Evolutionary conservation across 2,888 invertebrate species (phyloP), one percentile per base, ranked within the genome.

Genomic region (Amiota communis): DNA sequence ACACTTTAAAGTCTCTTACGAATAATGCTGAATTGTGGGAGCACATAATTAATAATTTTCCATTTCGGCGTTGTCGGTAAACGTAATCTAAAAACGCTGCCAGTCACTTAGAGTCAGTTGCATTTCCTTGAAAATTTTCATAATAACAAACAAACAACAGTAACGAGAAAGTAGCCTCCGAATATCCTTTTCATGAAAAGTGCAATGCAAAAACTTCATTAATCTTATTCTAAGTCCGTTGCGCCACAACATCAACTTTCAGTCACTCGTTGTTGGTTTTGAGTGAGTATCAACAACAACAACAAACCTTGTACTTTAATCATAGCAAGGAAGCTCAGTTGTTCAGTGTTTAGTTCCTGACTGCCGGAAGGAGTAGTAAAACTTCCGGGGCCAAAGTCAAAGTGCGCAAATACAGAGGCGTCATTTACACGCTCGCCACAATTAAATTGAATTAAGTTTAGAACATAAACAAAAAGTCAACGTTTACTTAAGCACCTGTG

Each of bases 381-480:
- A 63, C 46, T n/a, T 11, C 59, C 59, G 57, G 47, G 63, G 65
- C 56, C 36, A 36, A 46, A 57, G 47, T 48, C 11, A 17, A 53
- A 51, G 53, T 36, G 49, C 75, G 75, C 72, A 75, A 73, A 75
- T 73, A 72, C 74, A 75, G 57, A 75, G 68, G 70, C 77, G 85
- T 82, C 83, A 85, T 75, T 82, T 79, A 76, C 79, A 83, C 82
- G 76, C 79, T 76, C 77, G 74, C 84, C 85, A 80, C 83, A 83
- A 82, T 85, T 85, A 82, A 85, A 85, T 84, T 85, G 81, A 84
- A 85, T 85, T 78, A 82, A 78, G 78, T 76, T 79, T 76, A 74
- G 36, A 77, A 71, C 67, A 47, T 67, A 68, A 76, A 70, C 46
- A 79, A 75, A 59, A 8, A 15, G 8, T 20, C 59, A 59, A 20